These are phyloP conservation scores for Spicauda simplicius DNA, from an alignment of 2,888 invertebrate species.

Conservation along the genomic window DNA sequence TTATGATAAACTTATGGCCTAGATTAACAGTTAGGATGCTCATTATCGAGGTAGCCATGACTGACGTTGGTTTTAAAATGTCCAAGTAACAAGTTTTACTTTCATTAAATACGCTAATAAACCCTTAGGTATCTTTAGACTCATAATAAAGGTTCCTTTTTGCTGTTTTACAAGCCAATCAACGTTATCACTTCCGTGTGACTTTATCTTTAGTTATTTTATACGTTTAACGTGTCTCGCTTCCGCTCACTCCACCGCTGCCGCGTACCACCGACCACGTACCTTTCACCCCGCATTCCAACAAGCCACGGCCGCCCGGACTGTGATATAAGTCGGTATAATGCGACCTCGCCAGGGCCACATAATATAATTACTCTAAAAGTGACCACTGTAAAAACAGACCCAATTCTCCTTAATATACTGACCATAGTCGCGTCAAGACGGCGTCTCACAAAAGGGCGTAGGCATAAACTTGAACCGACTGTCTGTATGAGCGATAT, in stretches of 20 bases:
- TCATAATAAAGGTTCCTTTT: too few species aligned
- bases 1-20: too few species aligned
- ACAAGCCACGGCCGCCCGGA: constrained; percentile 58
- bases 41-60: too few species aligned
- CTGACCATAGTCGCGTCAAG: neutral
- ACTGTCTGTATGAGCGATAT: constrained; percentile 13
- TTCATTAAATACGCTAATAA: too few species aligned
- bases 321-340: constrained; percentile 53
- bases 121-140: too few species aligned
- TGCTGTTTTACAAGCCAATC: too few species aligned
- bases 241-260: constrained; percentile 3
- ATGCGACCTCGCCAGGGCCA: constrained; percentile 37
- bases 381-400: constrained; percentile 4
- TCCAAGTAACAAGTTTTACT: too few species aligned
- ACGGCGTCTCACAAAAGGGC: neutral
- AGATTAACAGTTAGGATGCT: too few species aligned
- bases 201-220: too few species aligned
- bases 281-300: constrained; percentile 67
- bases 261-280: constrained; percentile 39
- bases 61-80: too few species aligned
- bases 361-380: constrained; percentile 13
- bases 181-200: too few species aligned
- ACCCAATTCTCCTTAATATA: neutral
- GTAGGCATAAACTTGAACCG: constrained; percentile 29
- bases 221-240: too few species aligned